Evolutionary conservation across 2,113 vertebrate genomes (phyloP).

Genomic region (Indri indri): DNA sequence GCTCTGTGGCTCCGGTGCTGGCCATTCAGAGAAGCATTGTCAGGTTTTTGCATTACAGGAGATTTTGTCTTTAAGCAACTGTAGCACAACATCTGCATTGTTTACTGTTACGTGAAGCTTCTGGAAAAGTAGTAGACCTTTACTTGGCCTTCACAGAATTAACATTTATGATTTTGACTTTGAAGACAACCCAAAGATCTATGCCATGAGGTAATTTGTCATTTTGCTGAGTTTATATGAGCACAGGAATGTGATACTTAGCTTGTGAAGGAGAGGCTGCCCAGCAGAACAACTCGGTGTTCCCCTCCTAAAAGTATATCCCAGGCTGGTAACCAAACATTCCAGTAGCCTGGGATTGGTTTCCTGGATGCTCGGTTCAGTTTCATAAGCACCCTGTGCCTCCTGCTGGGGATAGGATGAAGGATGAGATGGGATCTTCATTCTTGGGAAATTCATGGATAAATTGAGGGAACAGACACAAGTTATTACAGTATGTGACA

Average conservation of each 20-base stretch:
- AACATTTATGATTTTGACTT: neutral
- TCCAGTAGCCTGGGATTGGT: neutral
- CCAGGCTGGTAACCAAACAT: neutral
- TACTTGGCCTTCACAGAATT: neutral
- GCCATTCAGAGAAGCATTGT: neutral
- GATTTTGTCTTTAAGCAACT: neutral
- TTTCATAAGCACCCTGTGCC: too few species aligned
- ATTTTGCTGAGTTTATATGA: neutral
- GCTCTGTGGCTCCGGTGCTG: rapidly evolving
- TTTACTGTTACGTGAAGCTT: neutral
- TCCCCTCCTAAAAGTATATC: neutral
- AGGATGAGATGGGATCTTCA: neutral
- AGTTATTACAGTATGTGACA: rapidly evolving
- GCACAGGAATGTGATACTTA: neutral
- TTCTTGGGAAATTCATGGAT: neutral
- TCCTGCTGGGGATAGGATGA: neutral
- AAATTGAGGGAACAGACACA: neutral
- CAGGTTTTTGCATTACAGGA: neutral
- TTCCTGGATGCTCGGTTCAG: rapidly evolving
- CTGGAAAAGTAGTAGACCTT: neutral
- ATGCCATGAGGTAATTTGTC: neutral
- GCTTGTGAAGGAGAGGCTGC: neutral
- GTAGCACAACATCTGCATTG: rapidly evolving
- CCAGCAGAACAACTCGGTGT: rapidly evolving
- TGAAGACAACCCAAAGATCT: neutral